phyloP scores from a whole-genome alignment of 2,113 vertebrate species.

The Notothenia rossii region DNA sequence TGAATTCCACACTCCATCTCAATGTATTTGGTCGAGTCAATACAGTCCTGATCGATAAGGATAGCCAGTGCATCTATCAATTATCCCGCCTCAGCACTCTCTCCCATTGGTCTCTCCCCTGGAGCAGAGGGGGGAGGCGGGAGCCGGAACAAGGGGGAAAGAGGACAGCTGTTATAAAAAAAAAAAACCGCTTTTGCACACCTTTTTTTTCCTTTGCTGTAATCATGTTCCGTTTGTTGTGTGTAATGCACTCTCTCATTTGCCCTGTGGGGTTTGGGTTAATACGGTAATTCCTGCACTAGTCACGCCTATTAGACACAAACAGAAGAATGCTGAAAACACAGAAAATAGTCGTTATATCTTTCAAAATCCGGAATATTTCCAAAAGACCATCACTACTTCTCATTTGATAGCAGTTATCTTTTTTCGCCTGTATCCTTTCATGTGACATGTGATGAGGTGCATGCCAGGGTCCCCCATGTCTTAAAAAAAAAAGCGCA shows the following conservation, averaged over 20 bases:
- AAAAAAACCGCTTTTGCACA: slow-evolving; percentile 43
- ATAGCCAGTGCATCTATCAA: slow-evolving; percentile 89
- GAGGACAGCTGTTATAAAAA: slow-evolving; percentile 62
- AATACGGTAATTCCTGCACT: slow-evolving; percentile 4
- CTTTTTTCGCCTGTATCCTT: not conserved
- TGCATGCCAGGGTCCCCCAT: slow-evolving; percentile 39
- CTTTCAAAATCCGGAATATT: not conserved
- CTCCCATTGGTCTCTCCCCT: slow-evolving; percentile 82
- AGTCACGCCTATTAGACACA: not conserved
- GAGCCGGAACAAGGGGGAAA: slow-evolving; percentile 41
- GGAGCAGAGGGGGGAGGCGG: slow-evolving; percentile 59
- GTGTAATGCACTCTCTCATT: slow-evolving; percentile 10
- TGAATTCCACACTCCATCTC: slow-evolving; percentile 88
- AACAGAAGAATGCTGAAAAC: not conserved
- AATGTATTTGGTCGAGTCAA: slow-evolving; percentile 88
- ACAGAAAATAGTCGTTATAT: not conserved
- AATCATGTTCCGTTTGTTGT: slow-evolving; percentile 45
- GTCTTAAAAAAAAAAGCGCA: slow-evolving; percentile 46
- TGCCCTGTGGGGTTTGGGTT: slow-evolving; percentile 16
- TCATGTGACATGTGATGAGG: slow-evolving; percentile 14
- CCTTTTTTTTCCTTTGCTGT: slow-evolving; percentile 53
- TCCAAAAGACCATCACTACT: not conserved
- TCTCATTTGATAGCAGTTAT: not conserved
- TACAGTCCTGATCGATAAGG: slow-evolving; percentile 86
- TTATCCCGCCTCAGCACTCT: slow-evolving; percentile 88